phyloP scores from a whole-genome alignment of 2,797 vertebrate species.

The Glossophaga mutica region DNA sequence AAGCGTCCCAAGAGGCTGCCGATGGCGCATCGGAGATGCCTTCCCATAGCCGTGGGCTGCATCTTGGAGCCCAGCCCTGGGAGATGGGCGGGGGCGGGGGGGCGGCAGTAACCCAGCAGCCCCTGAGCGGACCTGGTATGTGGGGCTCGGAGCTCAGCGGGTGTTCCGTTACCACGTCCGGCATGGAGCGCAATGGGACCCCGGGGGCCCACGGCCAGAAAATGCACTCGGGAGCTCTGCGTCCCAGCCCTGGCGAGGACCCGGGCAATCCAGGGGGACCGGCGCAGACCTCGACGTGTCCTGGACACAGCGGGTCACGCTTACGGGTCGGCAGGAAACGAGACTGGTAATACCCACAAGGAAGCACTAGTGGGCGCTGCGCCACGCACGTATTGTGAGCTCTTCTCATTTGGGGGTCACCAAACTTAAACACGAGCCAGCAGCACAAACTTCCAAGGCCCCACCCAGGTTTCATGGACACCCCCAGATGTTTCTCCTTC shows the following conservation, averaged over 20 bases:
- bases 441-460: rapidly evolving
- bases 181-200: rapidly evolving
- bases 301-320: neutral
- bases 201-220: rapidly evolving
- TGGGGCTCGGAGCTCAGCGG: neutral
- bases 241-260: rapidly evolving
- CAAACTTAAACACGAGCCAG: no score
- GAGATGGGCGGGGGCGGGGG: neutral
- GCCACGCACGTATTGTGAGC: rapidly evolving
- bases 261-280: rapidly evolving
- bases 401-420: rapidly evolving
- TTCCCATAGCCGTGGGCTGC: neutral
- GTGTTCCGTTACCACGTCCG: rapidly evolving
- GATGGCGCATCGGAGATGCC: neutral
- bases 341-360: rapidly evolving
- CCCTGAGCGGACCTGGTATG: rapidly evolving
- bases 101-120: rapidly evolving
- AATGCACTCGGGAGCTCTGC: rapidly evolving
- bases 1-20: neutral
- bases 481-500: rapidly evolving
- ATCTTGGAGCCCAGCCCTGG: neutral
- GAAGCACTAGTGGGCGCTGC: rapidly evolving
- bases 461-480: rapidly evolving
- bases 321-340: neutral
- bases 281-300: rapidly evolving